These are phyloP conservation scores for Myotis vivesi DNA, from an alignment of 2,797 vertebrate genomes.

Conservation along the genomic window DNA sequence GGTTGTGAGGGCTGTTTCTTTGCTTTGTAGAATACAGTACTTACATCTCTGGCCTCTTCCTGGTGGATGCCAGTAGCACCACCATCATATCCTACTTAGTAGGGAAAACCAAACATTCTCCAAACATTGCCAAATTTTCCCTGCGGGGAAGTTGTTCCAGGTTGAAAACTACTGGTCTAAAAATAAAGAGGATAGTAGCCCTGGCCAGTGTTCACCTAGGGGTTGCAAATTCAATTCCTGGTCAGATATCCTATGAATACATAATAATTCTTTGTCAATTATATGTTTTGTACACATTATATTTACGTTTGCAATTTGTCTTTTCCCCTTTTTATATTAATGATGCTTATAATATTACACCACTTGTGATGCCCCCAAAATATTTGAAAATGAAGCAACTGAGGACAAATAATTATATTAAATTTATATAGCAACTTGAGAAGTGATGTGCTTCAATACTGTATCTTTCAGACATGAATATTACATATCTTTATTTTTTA, in stretches of 20 bases:
- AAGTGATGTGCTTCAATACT: neutral
- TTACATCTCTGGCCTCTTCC: neutral
- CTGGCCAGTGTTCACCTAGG: neutral
- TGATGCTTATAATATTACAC: neutral
- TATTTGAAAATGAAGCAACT: neutral
- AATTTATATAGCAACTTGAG: neutral
- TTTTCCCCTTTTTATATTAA: neutral
- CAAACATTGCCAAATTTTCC: neutral
- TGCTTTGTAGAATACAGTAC: neutral
- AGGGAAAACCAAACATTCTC: neutral
- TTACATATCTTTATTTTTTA: neutral
- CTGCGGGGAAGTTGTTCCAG: neutral
- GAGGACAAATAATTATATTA: neutral
- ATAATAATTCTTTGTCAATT: neutral
- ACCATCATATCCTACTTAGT: neutral
- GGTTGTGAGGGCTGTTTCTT: neutral
- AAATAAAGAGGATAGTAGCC: neutral
- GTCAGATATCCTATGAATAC: neutral
- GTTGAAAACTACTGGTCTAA: neutral
- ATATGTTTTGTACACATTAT: neutral
- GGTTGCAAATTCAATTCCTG: neutral
- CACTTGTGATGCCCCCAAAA: neutral
- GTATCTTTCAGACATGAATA: neutral
- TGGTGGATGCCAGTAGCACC: rapidly evolving
- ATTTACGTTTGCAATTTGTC: neutral